Evolutionary conservation across 2,797 vertebrate genomes (phyloP).

Genomic region (Cossypha heuglini): DNA sequence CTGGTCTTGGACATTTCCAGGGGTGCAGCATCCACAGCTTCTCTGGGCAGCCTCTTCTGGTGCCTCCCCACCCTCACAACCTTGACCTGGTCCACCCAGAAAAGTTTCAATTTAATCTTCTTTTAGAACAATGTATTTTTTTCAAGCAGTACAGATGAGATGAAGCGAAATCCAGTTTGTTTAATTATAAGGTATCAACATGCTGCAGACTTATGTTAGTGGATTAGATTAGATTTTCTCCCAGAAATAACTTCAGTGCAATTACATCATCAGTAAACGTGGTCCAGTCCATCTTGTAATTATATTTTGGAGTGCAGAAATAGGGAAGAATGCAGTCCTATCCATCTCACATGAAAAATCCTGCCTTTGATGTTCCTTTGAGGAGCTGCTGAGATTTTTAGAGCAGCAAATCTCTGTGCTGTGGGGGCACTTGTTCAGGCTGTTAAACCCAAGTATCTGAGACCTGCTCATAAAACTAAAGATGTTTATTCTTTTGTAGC

Average conservation of each 20-base stretch:
- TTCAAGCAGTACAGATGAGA: not conserved
- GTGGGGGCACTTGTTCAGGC: not conserved
- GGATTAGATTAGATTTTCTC: constrained; percentile 17
- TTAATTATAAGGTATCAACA: constrained; percentile 6
- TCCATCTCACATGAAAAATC: not conserved
- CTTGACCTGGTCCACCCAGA: not conserved
- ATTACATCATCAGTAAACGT: not conserved
- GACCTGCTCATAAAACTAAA: not conserved
- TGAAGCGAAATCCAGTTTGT: not conserved
- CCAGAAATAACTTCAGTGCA: constrained; percentile 10
- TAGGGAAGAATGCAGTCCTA: not conserved
- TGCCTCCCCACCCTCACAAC: not conserved
- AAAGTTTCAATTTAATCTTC: not conserved
- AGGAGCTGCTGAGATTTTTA: not conserved
- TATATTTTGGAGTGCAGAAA: not conserved
- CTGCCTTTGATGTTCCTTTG: not conserved
- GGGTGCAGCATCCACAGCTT: not conserved
- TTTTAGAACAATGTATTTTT: not conserved
- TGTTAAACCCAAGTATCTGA: not conserved
- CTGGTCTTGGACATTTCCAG: not conserved
- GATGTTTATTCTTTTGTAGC: not conserved
- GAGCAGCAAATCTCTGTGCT: not conserved
- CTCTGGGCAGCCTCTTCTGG: not conserved
- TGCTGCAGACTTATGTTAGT: not conserved
- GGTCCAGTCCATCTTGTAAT: not conserved